Conservation (phyloP, 1,140 invertebrate genomes). For the Euglossa dilemma region DNA sequence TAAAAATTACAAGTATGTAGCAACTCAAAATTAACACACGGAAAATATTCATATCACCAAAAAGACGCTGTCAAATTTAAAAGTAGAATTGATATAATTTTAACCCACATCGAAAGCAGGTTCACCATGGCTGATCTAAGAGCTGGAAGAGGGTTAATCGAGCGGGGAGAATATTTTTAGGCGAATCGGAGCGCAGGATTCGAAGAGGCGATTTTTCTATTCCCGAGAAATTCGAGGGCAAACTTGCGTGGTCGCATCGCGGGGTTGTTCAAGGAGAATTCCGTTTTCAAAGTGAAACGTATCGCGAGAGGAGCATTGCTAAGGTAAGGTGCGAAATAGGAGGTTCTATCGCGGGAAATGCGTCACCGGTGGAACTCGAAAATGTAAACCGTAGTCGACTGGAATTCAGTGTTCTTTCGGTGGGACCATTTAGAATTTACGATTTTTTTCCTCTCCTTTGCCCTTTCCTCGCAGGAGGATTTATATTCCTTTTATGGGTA, state of each 20-base stretch:
- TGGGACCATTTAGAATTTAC: constrained; percentile 26
- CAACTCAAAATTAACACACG: too few relatives aligned
- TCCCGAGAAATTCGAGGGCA: background rate
- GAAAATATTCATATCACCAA: too few relatives aligned
- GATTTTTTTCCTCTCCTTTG: constrained; percentile 2
- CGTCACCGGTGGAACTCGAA: constrained; percentile 33
- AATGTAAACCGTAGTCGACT: constrained; percentile 35
- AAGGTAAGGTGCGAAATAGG: constrained; percentile 28
- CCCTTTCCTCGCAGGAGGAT: background rate
- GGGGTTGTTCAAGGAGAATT: background rate
- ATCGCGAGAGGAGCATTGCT: background rate
- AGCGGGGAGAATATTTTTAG: too few relatives aligned
- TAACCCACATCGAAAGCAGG: too few relatives aligned
- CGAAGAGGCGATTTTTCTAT: background rate
- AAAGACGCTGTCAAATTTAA: too few relatives aligned
- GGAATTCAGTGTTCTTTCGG: constrained; percentile 15
- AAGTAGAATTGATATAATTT: too few relatives aligned
- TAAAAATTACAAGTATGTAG: too few relatives aligned
- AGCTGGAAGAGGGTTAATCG: too few relatives aligned
- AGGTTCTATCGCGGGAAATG: constrained; percentile 12
- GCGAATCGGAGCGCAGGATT: too few relatives aligned
- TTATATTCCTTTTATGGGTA: constrained; percentile 21
- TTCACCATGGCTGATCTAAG: too few relatives aligned
- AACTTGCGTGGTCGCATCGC: background rate
- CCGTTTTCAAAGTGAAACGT: constrained; percentile 26